A percentile compares a stretch with the other conserved stretches of the same genome.
Conservation (phyloP, 2,888 invertebrate genomes). For the Podotricha telesiphe region DNA sequence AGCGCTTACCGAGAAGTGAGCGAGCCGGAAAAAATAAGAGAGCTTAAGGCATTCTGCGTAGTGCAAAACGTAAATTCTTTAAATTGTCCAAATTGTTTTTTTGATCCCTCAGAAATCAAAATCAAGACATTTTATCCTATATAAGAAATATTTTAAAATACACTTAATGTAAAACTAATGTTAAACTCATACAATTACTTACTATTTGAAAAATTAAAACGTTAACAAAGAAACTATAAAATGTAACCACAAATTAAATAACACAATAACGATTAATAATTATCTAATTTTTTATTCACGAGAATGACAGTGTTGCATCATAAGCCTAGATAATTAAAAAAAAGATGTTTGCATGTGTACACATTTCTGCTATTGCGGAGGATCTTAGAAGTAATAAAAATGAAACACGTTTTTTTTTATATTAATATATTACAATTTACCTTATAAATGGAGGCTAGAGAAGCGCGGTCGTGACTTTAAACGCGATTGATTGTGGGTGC, state of each 20-base stretch:
- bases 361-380: slow-evolving; percentile 7
- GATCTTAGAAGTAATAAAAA: slow-evolving; percentile 14
- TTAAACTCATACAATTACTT: no score
- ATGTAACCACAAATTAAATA: slow-evolving; percentile 2
- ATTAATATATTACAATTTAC: background rate
- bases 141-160: background rate
- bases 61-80: slow-evolving; percentile 52
- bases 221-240: slow-evolving; percentile 3
- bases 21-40: slow-evolving; percentile 48
- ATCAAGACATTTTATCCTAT: background rate
- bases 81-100: slow-evolving; percentile 46
- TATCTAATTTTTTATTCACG: background rate
- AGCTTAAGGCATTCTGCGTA: slow-evolving; percentile 51
- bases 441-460: no score
- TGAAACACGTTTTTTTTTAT: slow-evolving; percentile 7
- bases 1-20: slow-evolving; percentile 49
- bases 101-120: slow-evolving; percentile 26
- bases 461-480: no score
- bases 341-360: background rate
- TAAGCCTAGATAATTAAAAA: slow-evolving; percentile 6
- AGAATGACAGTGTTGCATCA: background rate
- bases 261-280: slow-evolving; percentile 1
- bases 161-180: no score
- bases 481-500: no score
- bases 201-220: background rate